A percentile compares a stretch with the other conserved stretches of the same genome.
These are phyloP conservation scores for Agrypnia vestita DNA, from an alignment of 1,140 invertebrate species.

Conservation along the genomic window DNA sequence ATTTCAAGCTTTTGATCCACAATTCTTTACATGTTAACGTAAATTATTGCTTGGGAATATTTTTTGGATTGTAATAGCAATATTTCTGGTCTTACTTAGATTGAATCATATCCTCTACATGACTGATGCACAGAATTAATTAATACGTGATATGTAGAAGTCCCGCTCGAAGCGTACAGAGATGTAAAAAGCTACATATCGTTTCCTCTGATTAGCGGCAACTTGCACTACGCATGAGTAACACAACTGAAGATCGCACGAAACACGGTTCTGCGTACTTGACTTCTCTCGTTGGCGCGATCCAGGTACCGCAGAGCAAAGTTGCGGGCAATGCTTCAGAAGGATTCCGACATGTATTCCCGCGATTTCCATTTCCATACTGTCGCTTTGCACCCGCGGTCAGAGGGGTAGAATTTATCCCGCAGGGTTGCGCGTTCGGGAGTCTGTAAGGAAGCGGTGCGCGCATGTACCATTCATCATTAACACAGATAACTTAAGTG, in stretches of 20 bases:
- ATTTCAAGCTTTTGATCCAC: too few species aligned
- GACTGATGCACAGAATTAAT: not conserved
- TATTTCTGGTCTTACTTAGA: too few species aligned
- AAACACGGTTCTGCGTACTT: not conserved
- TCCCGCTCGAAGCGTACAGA: not conserved
- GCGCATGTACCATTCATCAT: conserved; percentile 41
- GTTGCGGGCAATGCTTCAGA: too few species aligned
- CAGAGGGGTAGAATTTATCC: not conserved
- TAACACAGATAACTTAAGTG: conserved; percentile 44
- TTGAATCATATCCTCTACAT: too few species aligned
- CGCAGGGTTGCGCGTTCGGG: not conserved
- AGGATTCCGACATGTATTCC: too few species aligned
- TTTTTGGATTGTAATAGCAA: too few species aligned
- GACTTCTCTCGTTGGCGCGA: too few species aligned
- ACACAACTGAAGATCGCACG: not conserved
- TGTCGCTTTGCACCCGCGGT: not conserved
- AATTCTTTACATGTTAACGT: too few species aligned
- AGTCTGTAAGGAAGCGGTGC: not conserved
- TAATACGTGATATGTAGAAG: not conserved
- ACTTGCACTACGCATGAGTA: not conserved
- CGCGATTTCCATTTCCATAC: not conserved
- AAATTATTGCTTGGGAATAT: too few species aligned
- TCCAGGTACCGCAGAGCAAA: too few species aligned
- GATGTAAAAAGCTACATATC: not conserved
- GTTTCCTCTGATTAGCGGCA: conserved; percentile 1